Evolutionary conservation across 2,888 invertebrate species (phyloP).

Genomic region (Amblyjoppa proteus): DNA sequence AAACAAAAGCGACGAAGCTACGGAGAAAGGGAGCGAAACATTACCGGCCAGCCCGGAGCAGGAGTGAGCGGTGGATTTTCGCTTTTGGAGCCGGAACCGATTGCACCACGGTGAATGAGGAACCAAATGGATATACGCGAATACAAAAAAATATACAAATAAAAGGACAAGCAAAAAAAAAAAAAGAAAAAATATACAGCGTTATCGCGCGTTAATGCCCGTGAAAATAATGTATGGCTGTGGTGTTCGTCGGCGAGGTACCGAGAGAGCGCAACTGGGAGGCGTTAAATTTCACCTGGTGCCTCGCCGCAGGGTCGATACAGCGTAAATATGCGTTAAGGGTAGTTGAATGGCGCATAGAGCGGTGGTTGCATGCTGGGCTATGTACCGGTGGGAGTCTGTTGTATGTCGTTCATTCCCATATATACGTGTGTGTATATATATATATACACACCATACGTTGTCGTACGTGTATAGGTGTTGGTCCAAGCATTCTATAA

Average conservation of each 20-base stretch:
- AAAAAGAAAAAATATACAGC: neutral
- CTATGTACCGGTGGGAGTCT: constrained; percentile 33
- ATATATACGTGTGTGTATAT: neutral
- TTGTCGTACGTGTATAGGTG: neutral
- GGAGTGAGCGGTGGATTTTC: neutral
- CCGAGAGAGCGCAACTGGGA: constrained; percentile 9
- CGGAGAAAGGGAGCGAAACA: neutral
- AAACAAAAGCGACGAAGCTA: constrained; percentile 5
- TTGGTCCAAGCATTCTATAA: constrained; percentile 55
- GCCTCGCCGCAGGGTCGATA: constrained; percentile 74
- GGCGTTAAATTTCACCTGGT: constrained; percentile 69
- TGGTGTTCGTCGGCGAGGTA: constrained; percentile 17
- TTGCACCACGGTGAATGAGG: neutral
- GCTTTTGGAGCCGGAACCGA: neutral
- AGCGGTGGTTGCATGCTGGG: constrained; percentile 40
- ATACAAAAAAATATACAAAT: constrained; percentile 46
- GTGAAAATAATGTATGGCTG: constrained; percentile 63
- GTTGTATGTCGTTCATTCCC: constrained; percentile 39
- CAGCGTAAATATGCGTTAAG: constrained; percentile 78
- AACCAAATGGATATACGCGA: neutral
- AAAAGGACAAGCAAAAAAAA: neutral
- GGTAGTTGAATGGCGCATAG: constrained; percentile 65
- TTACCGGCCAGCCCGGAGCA: neutral
- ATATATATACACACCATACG: neutral
- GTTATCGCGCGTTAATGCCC: constrained; percentile 63